phyloP scores from a whole-genome alignment of 2,888 invertebrate genomes.

The Electrophaes corylata region DNA sequence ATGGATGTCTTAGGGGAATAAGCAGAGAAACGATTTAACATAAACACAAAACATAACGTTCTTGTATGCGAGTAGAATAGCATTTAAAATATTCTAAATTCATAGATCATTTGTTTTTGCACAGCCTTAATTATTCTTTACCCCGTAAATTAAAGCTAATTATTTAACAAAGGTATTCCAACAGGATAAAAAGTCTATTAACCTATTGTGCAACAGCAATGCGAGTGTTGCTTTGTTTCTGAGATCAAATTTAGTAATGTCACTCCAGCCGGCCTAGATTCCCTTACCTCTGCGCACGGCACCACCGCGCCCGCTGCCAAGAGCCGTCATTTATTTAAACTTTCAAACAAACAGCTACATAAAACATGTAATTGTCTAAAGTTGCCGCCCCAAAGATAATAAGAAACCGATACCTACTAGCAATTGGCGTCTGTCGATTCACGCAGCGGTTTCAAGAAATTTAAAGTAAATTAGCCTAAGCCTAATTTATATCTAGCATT shows the following conservation, averaged over 20 bases:
- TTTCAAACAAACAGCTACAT: slow-evolving; percentile 38
- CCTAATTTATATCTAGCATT: no score
- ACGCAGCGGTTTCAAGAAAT: not conserved
- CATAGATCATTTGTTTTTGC: not conserved
- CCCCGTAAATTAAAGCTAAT: not conserved
- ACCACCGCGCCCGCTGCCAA: slow-evolving; percentile 74
- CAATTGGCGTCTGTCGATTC: slow-evolving; percentile 1
- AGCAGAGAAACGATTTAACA: no score
- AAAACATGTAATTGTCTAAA: slow-evolving; percentile 35
- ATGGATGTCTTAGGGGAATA: no score
- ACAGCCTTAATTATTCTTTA: not conserved
- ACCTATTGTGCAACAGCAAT: slow-evolving; percentile 40
- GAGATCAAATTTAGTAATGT: slow-evolving; percentile 82
- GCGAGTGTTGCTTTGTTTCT: slow-evolving; percentile 69
- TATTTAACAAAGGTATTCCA: slow-evolving; percentile 22
- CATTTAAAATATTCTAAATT: no score
- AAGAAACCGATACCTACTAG: slow-evolving; percentile 5
- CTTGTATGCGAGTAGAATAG: no score
- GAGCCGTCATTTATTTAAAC: slow-evolving; percentile 44
- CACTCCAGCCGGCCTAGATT: slow-evolving; percentile 83
- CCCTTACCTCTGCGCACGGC: slow-evolving; percentile 81
- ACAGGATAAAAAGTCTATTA: slow-evolving; percentile 25
- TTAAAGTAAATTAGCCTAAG: not conserved
- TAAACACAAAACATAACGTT: no score
- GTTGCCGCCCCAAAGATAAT: slow-evolving; percentile 16